Base-by-base conservation (phyloP, 2,888 invertebrate species). In the Nomada goodeniana region DNA sequence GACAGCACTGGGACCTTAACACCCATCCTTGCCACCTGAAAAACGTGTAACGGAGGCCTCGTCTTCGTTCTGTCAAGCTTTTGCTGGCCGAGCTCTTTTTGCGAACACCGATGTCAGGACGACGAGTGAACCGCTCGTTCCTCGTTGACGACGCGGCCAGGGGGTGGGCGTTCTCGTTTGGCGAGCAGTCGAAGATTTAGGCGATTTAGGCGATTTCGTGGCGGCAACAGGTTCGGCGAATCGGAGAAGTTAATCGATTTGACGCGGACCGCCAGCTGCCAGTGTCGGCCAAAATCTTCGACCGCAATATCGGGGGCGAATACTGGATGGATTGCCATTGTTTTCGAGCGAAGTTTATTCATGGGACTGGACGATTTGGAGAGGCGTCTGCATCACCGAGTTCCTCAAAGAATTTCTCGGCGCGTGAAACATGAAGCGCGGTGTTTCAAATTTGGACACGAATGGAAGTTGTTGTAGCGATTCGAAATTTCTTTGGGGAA, bases 1-100 rank as follows among this genome's bases (percentile, higher is more conserved):
- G 90, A 91, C 89, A 87, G 84, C 88, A 86, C 84, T 87, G 86
- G 83, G 89, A 86, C 88, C 88, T 86, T 90, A 90, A 75, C 87
- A 89, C 87, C 90, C 89, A 88, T 90, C 90, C 88, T 90, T 86
- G 91, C 91, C 91, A 92, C 91, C 93, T 93, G 89, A 75, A 88
- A 75, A 76, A 80, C 13, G 57, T 65, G 11, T 63, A 76, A 77
- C 52, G 47, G 50, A 68, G 23, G 36, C 64, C 59, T 69, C 64
- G 75, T 69, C 76, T 64, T 60, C 29, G 55, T 55, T 60, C 29
- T 11, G 29, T 20, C 18, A 53, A 10, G 65, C 53, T 67, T 67
- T 63, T 77, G 61, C 10, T 55, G 64, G 47, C 52, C 73, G 53
- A 23, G 50, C n/a, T 47, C 55, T 59, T 44, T 36, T 53, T n/a